phyloP scores from a whole-genome alignment of 2,113 vertebrate genomes.

The Apeltes quadracus region DNA sequence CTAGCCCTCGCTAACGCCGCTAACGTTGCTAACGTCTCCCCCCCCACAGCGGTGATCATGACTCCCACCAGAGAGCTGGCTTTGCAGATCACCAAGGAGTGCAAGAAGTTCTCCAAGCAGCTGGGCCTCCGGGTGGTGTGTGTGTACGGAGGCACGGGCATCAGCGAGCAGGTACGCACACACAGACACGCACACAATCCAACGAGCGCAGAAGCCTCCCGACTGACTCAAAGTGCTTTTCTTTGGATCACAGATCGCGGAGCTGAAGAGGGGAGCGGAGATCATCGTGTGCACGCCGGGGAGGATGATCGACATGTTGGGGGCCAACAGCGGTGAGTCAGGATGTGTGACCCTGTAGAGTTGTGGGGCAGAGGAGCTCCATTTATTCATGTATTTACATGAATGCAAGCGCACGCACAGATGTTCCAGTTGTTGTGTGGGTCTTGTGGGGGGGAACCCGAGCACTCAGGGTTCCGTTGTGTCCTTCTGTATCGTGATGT shows the following conservation, averaged over 20 bases:
- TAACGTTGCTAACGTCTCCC: not conserved
- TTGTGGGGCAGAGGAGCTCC: not conserved
- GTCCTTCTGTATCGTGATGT: slow-evolving; percentile 52
- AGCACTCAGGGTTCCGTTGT: not conserved
- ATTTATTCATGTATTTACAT: not conserved
- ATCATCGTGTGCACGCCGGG: slow-evolving; percentile 99
- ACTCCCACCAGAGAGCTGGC: slow-evolving; percentile 97
- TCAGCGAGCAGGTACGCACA: slow-evolving; percentile 93
- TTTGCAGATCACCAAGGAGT: slow-evolving; percentile 98
- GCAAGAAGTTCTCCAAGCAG: slow-evolving; percentile 97
- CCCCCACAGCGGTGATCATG: slow-evolving; percentile 91
- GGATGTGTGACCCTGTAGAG: no score
- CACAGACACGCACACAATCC: not conserved
- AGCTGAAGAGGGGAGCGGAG: slow-evolving; percentile 98
- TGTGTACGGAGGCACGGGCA: slow-evolving; percentile 98
- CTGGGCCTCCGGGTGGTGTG: slow-evolving; percentile 95
- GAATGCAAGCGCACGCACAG: not conserved
- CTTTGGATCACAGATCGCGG: slow-evolving; percentile 87
- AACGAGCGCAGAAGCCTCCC: no score
- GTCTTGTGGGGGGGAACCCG: not conserved
- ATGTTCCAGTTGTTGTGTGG: not conserved
- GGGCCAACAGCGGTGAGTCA: slow-evolving; percentile 96
- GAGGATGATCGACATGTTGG: slow-evolving; percentile 99
- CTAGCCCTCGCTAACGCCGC: not conserved
- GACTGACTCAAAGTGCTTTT: not conserved